Evolutionary conservation across 2,888 invertebrate genomes (phyloP).

Genomic region (Lamellibrachia columna): DNA sequence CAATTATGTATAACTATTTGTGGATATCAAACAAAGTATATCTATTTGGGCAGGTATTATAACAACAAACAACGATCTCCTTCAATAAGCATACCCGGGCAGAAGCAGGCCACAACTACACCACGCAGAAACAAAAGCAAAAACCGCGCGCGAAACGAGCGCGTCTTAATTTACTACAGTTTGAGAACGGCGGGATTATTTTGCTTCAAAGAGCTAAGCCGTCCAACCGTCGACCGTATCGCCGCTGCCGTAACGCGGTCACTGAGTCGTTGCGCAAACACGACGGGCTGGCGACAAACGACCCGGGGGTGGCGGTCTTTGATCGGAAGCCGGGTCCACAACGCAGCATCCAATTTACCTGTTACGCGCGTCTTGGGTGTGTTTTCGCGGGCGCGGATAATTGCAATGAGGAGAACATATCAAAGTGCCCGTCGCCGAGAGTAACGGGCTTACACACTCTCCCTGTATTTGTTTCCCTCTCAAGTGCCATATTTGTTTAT

Average conservation of each 20-base stretch:
- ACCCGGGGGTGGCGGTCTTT: neutral
- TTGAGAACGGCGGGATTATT: constrained; percentile 9
- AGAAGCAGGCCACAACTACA: neutral
- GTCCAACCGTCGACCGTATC: neutral
- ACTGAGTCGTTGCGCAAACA: neutral
- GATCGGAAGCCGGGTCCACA: neutral
- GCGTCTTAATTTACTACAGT: neutral
- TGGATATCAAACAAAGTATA: too few species aligned
- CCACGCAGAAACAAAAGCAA: neutral
- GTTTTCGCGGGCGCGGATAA: neutral
- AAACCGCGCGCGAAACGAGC: neutral
- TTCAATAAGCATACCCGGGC: neutral
- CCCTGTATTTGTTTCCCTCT: neutral
- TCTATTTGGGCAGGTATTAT: neutral
- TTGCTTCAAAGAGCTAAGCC: constrained; percentile 12
- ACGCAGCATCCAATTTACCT: neutral
- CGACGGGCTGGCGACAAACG: neutral
- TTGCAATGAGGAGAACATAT: neutral
- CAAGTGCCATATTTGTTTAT: constrained; percentile 16
- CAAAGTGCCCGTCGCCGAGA: neutral
- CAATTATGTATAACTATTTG: too few species aligned
- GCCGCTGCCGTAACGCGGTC: neutral
- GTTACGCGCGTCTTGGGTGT: neutral
- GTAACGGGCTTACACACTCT: neutral
- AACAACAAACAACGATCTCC: neutral